Base-by-base conservation (phyloP, 2,888 invertebrate genomes). In the Cephus pygmeus region DNA sequence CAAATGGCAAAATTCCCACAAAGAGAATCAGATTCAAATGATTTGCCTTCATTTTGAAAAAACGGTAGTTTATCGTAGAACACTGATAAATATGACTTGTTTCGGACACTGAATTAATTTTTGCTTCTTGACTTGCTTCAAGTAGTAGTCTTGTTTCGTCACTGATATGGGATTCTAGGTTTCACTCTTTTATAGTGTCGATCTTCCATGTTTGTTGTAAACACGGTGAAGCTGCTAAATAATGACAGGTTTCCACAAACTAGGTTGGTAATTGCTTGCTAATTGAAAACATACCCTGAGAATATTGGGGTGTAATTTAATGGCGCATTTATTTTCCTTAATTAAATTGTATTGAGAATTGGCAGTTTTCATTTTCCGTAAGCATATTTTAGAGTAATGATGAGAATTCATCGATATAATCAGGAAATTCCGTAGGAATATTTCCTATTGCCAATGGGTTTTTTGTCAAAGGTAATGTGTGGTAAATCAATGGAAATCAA, bases 191-290 rank as follows among this genome's bases (percentile, higher is more conserved):
- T 77, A 77, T 77, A 77, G n/a, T 15, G 40, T 15, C 40, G 40
- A 40, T 40, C 40, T 40, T 40, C 15, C 6, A 40, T 40, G 40
- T 40, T 40, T 40, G 15, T 40, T 40, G 40, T 40, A 40, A 40
- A 40, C 40, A 83, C 35, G 33, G n/a, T 34, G 31, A 30, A 31
- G 69, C 69, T 69, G 69, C 30, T 69, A 33, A 30, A 33, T 69
- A 69, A 69, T 15, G 31, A 0, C 12, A 80, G 34, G 76, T 80
- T 80, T 79, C 75, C 71, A 33, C 71, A 69, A 69, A 40, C 40
- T 69, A 77, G 76, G 75, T 78, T 74, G 79, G 82, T 83, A 83
- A 75, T 68, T 69, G 36, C 12, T 11, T 69, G 82, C 83, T 84
- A 85, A 84, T 34, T 73, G 69, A 34, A 56, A 73, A 35, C 74